Evolutionary conservation across 2,797 vertebrate species (phyloP).

Genomic region (Pogonophryne albipinna): DNA sequence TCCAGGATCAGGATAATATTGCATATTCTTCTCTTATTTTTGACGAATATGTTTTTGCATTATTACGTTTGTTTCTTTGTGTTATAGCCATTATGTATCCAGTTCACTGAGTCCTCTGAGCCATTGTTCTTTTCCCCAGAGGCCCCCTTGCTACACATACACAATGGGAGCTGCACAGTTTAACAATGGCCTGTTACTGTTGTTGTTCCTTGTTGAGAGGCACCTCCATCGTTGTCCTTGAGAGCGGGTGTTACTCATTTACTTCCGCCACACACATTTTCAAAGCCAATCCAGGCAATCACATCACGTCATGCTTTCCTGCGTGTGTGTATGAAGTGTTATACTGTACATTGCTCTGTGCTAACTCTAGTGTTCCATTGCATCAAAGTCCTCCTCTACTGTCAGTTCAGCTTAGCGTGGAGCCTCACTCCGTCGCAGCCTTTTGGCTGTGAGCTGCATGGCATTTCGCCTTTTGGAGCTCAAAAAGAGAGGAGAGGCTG

Average conservation of each 20-base stretch:
- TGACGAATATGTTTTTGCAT: constrained; percentile 23
- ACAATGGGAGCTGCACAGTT: constrained; percentile 28
- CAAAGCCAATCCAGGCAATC: constrained; percentile 44
- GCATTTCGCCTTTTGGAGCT: constrained; percentile 69
- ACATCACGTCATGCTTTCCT: constrained; percentile 29
- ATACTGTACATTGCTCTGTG: constrained; percentile 58
- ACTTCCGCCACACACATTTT: constrained; percentile 45
- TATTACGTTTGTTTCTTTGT: background rate
- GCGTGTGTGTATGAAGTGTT: constrained; percentile 54
- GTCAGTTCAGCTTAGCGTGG: constrained; percentile 72
- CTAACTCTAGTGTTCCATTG: constrained; percentile 63
- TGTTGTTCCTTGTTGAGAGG: constrained; percentile 4
- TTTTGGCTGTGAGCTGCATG: constrained; percentile 73
- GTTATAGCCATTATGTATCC: constrained; percentile 34
- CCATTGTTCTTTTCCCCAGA: constrained; percentile 35
- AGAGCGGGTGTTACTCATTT: constrained; percentile 24
- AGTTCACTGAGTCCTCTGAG: constrained; percentile 30
- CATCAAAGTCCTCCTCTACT: constrained; percentile 70
- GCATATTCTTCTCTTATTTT: background rate
- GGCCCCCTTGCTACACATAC: constrained; percentile 18
- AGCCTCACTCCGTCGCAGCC: constrained; percentile 66
- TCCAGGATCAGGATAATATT: constrained; percentile 32
- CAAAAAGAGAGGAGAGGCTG: constrained; percentile 43
- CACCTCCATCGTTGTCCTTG: constrained; percentile 21
- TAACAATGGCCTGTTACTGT: constrained; percentile 36